These are phyloP conservation scores for Laticauda laticaudata DNA, from an alignment of 2,113 vertebrate genomes.

Conservation along the genomic window DNA sequence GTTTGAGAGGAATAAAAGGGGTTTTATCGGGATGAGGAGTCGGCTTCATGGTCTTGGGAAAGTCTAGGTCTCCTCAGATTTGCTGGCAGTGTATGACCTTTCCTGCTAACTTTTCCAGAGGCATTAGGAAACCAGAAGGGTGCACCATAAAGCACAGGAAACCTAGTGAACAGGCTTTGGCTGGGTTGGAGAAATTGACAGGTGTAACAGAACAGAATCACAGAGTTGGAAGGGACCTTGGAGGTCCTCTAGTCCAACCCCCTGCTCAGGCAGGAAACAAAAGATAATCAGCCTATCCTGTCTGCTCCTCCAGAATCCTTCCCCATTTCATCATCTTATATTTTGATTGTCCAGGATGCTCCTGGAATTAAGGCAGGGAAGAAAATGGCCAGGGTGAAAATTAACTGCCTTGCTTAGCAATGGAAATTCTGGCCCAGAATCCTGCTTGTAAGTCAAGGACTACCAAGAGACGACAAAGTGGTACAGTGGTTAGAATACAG, in stretches of 20 bases:
- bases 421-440: too few species aligned
- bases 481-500: too few species aligned
- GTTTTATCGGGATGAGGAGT: too few species aligned
- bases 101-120: constrained; percentile 26
- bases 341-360: neutral
- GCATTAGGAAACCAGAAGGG: constrained; percentile 45
- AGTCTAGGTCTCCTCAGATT: too few species aligned
- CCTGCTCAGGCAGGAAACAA: constrained; percentile 50
- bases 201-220: neutral
- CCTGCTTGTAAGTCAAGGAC: too few species aligned
- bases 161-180: constrained; percentile 59
- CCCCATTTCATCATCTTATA: constrained; percentile 9
- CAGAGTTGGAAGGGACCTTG: too few species aligned
- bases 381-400: too few species aligned
- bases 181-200: constrained; percentile 57
- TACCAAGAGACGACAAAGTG: too few species aligned
- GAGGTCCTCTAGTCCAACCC: too few species aligned
- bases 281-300: neutral
- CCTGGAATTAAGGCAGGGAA: neutral
- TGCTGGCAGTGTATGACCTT: neutral
- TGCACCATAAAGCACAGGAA: constrained; percentile 59
- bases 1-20: too few species aligned
- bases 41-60: too few species aligned
- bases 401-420: too few species aligned
- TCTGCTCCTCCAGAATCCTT: constrained; percentile 54